Percentiles rank a stretch among this genome's conserved stretches.
phyloP scores from a whole-genome alignment of 2,888 invertebrate species.

The Mimumesa dahlbomi region DNA sequence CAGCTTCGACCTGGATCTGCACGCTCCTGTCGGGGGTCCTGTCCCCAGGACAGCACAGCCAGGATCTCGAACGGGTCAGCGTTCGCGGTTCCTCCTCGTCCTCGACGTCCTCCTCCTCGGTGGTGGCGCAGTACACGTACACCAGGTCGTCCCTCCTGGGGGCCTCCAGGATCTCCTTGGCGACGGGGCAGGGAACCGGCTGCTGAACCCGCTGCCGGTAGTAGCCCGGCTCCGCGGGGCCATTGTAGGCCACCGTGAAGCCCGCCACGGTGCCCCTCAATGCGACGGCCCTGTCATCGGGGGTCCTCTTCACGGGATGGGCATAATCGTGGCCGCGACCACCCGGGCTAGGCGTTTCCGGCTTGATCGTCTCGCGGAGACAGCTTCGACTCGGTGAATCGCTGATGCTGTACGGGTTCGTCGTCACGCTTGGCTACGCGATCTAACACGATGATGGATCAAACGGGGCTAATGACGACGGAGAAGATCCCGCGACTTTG shows the following conservation, averaged over 20 bases:
- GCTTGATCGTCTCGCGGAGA: background rate
- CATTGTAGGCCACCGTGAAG: slow-evolving; percentile 70
- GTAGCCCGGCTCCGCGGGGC: slow-evolving; percentile 68
- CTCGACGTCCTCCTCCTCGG: slow-evolving; percentile 64
- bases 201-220: slow-evolving; percentile 58
- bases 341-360: background rate
- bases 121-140: slow-evolving; percentile 68
- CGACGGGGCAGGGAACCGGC: slow-evolving; percentile 11
- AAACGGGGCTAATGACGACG: background rate
- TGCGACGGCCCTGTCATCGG: slow-evolving; percentile 20
- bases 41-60: slow-evolving; percentile 81
- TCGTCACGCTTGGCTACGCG: slow-evolving; percentile 34
- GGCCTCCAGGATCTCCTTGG: slow-evolving; percentile 63
- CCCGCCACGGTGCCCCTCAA: slow-evolving; percentile 66
- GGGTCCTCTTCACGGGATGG: too few species aligned
- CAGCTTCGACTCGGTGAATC: background rate
- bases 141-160: slow-evolving; percentile 65
- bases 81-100: slow-evolving; percentile 59
- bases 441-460: slow-evolving; percentile 26
- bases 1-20: slow-evolving; percentile 63
- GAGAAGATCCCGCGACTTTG: background rate
- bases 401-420: background rate
- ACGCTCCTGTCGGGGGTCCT: slow-evolving; percentile 63
- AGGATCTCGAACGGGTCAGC: slow-evolving; percentile 76
- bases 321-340: too few species aligned